Conservation (phyloP, 2,888 invertebrate species). For the Mythimna ferrago region DNA sequence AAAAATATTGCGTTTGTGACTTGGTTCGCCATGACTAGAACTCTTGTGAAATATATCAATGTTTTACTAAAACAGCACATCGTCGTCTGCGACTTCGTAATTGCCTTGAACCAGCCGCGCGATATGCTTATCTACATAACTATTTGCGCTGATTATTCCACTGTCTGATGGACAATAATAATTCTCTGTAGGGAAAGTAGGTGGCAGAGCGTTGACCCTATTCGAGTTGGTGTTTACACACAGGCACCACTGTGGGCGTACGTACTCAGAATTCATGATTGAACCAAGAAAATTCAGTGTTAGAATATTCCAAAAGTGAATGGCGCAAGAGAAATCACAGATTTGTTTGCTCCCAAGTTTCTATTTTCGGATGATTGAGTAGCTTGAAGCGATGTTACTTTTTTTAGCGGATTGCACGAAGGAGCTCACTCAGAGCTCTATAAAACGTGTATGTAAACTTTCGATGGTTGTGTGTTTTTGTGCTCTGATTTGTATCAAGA, state of each 20-base stretch:
- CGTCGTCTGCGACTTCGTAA: slow-evolving; percentile 37
- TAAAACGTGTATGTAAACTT: slow-evolving; percentile 59
- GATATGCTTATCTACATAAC: slow-evolving; percentile 60
- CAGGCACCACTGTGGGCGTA: slow-evolving; percentile 62
- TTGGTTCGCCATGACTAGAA: slow-evolving; percentile 15
- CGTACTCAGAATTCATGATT: slow-evolving; percentile 62
- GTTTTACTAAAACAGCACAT: slow-evolving; percentile 24
- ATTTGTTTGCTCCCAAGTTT: slow-evolving; percentile 69
- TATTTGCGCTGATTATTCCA: slow-evolving; percentile 63
- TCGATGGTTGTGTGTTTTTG: slow-evolving; percentile 32
- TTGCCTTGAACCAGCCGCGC: slow-evolving; percentile 57
- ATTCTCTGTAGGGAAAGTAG: slow-evolving; percentile 79
- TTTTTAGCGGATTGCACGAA: slow-evolving; percentile 63
- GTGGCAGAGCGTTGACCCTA: slow-evolving; percentile 79
- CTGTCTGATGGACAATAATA: slow-evolving; percentile 67
- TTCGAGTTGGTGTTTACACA: slow-evolving; percentile 64
- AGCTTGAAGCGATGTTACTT: slow-evolving; percentile 63
- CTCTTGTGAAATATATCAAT: slow-evolving; percentile 35
- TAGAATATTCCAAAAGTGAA: slow-evolving; percentile 67
- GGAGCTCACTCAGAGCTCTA: slow-evolving; percentile 54
- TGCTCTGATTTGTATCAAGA: slow-evolving; percentile 32
- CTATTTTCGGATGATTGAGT: slow-evolving; percentile 73
- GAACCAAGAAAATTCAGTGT: slow-evolving; percentile 59
- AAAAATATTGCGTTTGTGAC: slow-evolving; percentile 28
- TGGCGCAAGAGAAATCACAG: slow-evolving; percentile 68